phyloP scores from a whole-genome alignment of 37 sponge, comb jelly and placozoan species.

The Mnemiopsis leidyi region DNA sequence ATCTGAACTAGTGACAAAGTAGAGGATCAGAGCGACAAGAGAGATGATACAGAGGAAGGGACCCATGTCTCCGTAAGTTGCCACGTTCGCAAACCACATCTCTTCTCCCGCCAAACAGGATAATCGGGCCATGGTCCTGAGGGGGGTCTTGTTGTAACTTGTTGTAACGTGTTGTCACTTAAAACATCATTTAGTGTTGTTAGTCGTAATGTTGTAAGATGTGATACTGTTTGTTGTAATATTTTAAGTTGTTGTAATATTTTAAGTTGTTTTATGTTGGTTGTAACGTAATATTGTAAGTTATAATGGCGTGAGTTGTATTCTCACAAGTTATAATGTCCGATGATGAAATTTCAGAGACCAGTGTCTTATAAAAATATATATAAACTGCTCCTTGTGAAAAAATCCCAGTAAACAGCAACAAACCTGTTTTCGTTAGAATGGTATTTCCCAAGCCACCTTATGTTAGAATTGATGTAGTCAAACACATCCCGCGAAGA shows the following conservation, averaged over 20 bases:
- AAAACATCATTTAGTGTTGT: too few relatives aligned
- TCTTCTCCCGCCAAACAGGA: conserved; percentile 53
- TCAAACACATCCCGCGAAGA: not conserved
- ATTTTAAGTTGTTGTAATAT: too few relatives aligned
- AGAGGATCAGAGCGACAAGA: not conserved
- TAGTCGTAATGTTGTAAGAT: too few relatives aligned
- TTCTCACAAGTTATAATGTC: too few relatives aligned
- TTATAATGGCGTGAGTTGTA: too few relatives aligned
- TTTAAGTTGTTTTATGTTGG: too few relatives aligned
- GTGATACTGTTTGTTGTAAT: too few relatives aligned
- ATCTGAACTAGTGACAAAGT: conserved; percentile 51
- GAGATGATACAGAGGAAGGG: conserved; percentile 19
- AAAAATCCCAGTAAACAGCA: too few relatives aligned
- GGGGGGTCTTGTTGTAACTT: not conserved
- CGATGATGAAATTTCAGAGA: too few relatives aligned
- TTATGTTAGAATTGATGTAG: not conserved
- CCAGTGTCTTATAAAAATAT: too few relatives aligned
- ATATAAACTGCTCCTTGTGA: too few relatives aligned
- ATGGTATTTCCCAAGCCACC: conserved; percentile 37
- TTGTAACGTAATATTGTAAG: too few relatives aligned
- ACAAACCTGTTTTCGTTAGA: not conserved
- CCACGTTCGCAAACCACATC: conserved; percentile 51
- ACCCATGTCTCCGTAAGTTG: conserved; percentile 59
- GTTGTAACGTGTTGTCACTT: conserved; percentile 4
- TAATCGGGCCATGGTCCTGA: conserved; percentile 1